Evolutionary conservation across 2,113 vertebrate genomes (phyloP), one percentile per base, ranked within the genome.

Genomic region (Diphyllodes magnificus): DNA sequence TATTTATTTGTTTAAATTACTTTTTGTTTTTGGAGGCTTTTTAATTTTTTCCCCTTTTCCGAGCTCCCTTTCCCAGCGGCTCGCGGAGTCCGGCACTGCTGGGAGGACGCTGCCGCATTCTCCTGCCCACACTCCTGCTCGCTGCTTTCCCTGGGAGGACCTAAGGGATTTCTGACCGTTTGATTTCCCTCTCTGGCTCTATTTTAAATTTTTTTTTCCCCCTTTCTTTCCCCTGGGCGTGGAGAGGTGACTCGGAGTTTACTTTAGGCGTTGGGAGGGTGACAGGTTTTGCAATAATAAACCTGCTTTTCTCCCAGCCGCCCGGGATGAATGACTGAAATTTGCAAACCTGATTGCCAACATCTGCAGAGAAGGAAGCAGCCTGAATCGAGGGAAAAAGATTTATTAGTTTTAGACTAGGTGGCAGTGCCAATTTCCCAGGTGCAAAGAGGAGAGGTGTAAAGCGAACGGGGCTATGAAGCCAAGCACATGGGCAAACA

Each of bases 381-480:
- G 95, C 54, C 35, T 44, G n/a, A 76, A 93, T 84, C 73, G 81
- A 92, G 96, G 77, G 86, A 56, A 90, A 85, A 92, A 97, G 96
- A 97, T 97, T 97, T 97, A 97, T 97, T 95, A 86, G 92, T 65
- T 95, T 95, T 88, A 87, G 83, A 80, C 91, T 83, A 91, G 95
- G 88, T 95, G 96, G 95, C 96, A 94, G 80, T 93, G 93, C 96
- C 97, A 97, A 95, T 97, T 97, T 97, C 93, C 95, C 96, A 96
- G 96, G 95, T 97, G 96, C 95, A 51, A 86, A 88, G 92, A 93
- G 84, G 57, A 96, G 93, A 95, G 93, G 95, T 95, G 96, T 94
- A 95, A 96, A 95, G 70, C 21, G 57, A 79, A 85, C 0, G 11
- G 61, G 76, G 86, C 92, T 91, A 21, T 39, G 96, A 95, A 96